Evolutionary conservation across 2,797 vertebrate species (phyloP).

Genomic region (Sebastes baramenuke): DNA sequence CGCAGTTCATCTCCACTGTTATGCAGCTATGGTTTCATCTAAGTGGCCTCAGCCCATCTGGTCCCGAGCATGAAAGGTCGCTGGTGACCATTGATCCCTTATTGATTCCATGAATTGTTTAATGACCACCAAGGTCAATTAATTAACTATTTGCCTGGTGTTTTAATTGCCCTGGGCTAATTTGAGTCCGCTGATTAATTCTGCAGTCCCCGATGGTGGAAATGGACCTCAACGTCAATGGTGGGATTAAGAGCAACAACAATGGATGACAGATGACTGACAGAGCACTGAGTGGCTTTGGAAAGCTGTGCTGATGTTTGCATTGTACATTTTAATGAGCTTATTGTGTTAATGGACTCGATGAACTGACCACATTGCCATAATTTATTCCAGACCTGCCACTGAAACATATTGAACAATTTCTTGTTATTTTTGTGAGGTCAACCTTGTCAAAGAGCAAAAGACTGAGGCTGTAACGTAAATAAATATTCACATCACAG

Average conservation of each 20-base stretch:
- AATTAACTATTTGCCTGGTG: constrained; percentile 74
- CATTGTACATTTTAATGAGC: constrained; percentile 67
- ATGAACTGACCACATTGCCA: constrained; percentile 47
- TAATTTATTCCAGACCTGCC: constrained; percentile 47
- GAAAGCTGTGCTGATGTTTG: constrained; percentile 71
- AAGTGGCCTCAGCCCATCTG: constrained; percentile 77
- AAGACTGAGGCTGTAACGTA: constrained; percentile 1
- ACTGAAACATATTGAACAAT: constrained; percentile 46
- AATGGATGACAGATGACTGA: constrained; percentile 77
- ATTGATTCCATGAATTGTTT: constrained; percentile 77
- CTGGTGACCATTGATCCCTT: constrained; percentile 75
- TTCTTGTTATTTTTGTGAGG: constrained; percentile 59
- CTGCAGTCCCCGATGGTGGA: constrained; percentile 54
- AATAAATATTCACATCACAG: constrained; percentile 7
- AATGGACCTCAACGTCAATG: constrained; percentile 60
- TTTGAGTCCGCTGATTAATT: constrained; percentile 73
- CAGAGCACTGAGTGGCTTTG: constrained; percentile 75
- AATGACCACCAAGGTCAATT: constrained; percentile 78
- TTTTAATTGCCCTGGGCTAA: constrained; percentile 79
- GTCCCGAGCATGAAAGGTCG: constrained; percentile 60
- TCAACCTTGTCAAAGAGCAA: constrained; percentile 47
- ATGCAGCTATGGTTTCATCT: constrained; percentile 66
- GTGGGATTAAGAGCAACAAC: constrained; percentile 71
- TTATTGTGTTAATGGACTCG: constrained; percentile 54
- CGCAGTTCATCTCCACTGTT: constrained; percentile 59